These are phyloP conservation scores for Brachypodius melanocephalos DNA, from an alignment of 2,113 vertebrate species.

Conservation along the genomic window DNA sequence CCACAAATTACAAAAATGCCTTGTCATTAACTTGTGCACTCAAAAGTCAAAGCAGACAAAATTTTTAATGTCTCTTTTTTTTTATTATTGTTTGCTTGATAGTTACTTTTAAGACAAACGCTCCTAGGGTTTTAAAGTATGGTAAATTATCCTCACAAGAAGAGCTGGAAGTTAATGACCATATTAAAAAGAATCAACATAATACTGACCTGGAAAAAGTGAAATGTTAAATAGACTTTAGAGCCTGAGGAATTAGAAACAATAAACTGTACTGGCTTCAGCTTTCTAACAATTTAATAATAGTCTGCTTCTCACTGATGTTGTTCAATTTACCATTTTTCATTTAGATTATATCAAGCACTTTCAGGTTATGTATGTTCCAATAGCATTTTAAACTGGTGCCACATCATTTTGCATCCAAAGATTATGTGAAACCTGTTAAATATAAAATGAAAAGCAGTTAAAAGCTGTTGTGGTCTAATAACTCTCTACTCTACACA, in stretches of 20 bases:
- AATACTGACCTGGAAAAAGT: background rate
- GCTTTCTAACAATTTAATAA: conserved; percentile 29
- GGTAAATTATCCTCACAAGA: background rate
- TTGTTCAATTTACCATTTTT: conserved; percentile 24
- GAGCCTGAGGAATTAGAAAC: background rate
- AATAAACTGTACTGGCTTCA: background rate
- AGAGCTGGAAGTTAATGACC: background rate
- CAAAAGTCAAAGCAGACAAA: background rate
- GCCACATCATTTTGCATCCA: background rate
- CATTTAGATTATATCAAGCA: background rate
- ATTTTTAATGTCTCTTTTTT: background rate
- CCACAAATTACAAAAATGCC: background rate
- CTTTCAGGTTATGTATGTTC: background rate
- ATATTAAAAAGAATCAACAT: background rate
- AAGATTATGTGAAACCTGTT: background rate
- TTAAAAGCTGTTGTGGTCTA: background rate
- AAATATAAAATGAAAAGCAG: background rate
- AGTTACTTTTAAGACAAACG: background rate
- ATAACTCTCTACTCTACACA: background rate
- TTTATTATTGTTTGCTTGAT: background rate
- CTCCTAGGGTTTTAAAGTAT: background rate
- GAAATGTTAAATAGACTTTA: background rate
- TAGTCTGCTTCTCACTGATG: background rate
- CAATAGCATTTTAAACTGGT: background rate
- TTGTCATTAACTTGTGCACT: background rate